These are phyloP conservation scores for Machimus atricapillus DNA, from an alignment of 2,888 invertebrate species.

Conservation along the genomic window DNA sequence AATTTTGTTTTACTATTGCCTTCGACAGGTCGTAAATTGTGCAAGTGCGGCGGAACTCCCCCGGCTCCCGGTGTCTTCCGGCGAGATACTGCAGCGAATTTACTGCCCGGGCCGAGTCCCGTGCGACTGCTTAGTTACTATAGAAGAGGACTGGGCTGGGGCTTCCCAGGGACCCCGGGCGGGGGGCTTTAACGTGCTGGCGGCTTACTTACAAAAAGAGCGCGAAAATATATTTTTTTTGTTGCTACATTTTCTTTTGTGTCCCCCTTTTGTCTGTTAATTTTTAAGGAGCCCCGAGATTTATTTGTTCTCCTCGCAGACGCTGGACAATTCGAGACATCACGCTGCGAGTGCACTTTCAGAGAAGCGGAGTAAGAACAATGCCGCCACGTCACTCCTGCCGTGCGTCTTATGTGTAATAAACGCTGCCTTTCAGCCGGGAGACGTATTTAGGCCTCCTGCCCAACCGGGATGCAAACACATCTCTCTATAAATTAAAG, in stretches of 20 bases:
- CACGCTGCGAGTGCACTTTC: slow-evolving; percentile 10
- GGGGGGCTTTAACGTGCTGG: background rate
- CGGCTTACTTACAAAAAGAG: background rate
- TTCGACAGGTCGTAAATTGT: slow-evolving; percentile 20
- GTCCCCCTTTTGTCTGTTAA: background rate
- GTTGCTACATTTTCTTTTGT: background rate
- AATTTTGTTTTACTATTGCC: background rate
- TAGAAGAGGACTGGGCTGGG: background rate
- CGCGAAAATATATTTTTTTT: background rate
- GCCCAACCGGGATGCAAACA: background rate
- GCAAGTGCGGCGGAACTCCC: background rate
- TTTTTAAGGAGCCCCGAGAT: background rate
- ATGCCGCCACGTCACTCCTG: background rate
- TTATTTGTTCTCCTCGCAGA: background rate
- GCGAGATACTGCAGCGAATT: background rate
- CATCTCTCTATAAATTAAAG: slow-evolving; percentile 43
- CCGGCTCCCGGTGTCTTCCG: background rate
- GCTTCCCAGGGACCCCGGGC: background rate
- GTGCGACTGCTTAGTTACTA: background rate
- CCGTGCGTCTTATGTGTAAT: slow-evolving; percentile 3
- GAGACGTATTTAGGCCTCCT: slow-evolving; percentile 20
- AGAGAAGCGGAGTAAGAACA: background rate
- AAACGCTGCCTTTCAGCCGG: background rate
- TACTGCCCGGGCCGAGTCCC: background rate
- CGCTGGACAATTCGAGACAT: background rate